Base-by-base conservation (phyloP, 2,797 vertebrate genomes). In the Sebastes diploproa region DNA sequence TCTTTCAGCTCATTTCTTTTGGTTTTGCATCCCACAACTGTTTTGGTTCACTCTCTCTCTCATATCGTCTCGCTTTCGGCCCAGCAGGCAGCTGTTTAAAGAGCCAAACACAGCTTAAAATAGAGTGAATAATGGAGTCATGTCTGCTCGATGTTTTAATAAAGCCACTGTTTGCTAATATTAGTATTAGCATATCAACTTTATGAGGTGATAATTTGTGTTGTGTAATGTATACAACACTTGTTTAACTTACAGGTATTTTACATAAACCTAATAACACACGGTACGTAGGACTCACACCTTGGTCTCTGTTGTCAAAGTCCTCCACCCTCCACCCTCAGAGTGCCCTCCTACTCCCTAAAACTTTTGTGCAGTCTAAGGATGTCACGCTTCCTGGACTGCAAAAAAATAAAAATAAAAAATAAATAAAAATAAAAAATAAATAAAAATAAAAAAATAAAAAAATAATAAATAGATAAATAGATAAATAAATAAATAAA, bases 261-360 rank as follows among this genome's bases (percentile, higher is more conserved):
- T 1, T 18, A 46, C 42, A 46, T 46, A 46, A 46, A 46, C 16
- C 42, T 18, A 46, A 46, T 46, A 46, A 46, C 14, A 46, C 18
- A 22, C 3, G 16, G 0, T 27, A 29, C 4, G 56, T 4, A 61
- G 16, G 27, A 59, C 58, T 59, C 4, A 59, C 58, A 59, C 2
- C 27, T 29, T 10, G 6, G 25, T 59, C 7, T 4, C 54, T 59
- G 56, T 59, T 59, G 38, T 42, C 38, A 42, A 42, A 42, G 25
- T 58, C 10, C 5, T 13, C 30, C 59, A 20, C 16, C 27, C 25
- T 29, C 58, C 56, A 16, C 7, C 58, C 58, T 60, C 27, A 42
- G 38, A 42, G 38, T 0, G 0, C 38, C 38, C 38, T 42, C 38
- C 14, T 42, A 16, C 58, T 60, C 0, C 16, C 7, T 0, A 20